These are phyloP conservation scores for Tyrophagus putrescentiae DNA, from an alignment of 1,140 invertebrate genomes.

Conservation along the genomic window DNA sequence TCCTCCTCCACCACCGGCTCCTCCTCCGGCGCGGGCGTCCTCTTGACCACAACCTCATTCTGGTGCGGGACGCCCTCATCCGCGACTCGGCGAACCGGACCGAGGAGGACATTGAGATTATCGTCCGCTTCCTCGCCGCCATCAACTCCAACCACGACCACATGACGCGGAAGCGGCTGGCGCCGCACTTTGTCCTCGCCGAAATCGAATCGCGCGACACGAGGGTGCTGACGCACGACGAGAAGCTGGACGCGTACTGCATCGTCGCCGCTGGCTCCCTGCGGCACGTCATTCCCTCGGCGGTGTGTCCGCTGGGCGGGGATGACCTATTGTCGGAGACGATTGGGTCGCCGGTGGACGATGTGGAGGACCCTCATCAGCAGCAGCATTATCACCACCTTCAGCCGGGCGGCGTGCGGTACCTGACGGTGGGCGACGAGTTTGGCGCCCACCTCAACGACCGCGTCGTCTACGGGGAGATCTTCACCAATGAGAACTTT, in stretches of 20 bases:
- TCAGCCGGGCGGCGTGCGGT: neutral
- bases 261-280: constrained; percentile 15
- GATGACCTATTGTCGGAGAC: neutral
- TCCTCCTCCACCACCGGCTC: neutral
- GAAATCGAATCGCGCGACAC: constrained; percentile 20
- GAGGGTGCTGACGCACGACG: constrained; percentile 15
- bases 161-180: constrained; percentile 6
- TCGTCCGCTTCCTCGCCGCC: constrained; percentile 1
- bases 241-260: constrained; percentile 18
- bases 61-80: constrained; percentile 15
- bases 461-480: constrained; percentile 19
- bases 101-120: constrained; percentile 17
- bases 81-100: constrained; percentile 8
- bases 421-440: constrained; percentile 13
- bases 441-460: constrained; percentile 17
- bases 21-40: neutral
- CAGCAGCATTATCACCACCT: neutral
- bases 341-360: neutral
- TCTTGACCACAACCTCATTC: neutral
- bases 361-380: neutral
- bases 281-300: constrained; percentile 17
- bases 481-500: constrained; percentile 19
- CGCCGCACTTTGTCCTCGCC: constrained; percentile 16
- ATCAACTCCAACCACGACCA: constrained; percentile 12
- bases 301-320: too few relatives aligned